Base-by-base conservation (phyloP, 2,113 vertebrate species). In the Grallaria varia region DNA sequence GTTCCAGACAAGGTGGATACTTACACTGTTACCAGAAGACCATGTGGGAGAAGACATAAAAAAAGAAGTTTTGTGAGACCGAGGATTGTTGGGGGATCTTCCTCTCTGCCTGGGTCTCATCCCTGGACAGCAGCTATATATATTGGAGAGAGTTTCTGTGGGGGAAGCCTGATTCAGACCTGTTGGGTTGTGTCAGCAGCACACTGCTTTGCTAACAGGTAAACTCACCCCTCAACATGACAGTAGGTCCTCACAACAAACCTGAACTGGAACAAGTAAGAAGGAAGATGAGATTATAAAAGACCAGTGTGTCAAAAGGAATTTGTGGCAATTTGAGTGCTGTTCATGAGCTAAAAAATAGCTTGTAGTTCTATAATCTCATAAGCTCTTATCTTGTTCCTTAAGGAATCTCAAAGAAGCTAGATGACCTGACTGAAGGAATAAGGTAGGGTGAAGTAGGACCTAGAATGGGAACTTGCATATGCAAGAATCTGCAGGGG, bases 91-190 rank as follows among this genome's bases (percentile, higher is more conserved):
- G 99, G 99, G 0, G 99, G 99, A 23, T 98, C 87, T 7, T 97
- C 98, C 0, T 97, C 99, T 4, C 95, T 99, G 96, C 98, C 99
- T 1, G 99, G 99, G 23, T 98, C 98, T 63, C 98, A 99, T 88
- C 99, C 99, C 25, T 99, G 99, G 99, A 98, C 99, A 97, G 99
- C 98, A 8, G 98, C 98, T 63, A 96, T 99, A 96, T 99, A 99
- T 94, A 98, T 99, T 8, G 98, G 98, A n/a, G 39, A 97, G 14
- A 96, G 87, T 84, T 99, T 99, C 96, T 99, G 99, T 1, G 97
- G 98, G 0, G 99, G 99, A 37, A 99, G 97, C 37, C 98, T 99
- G 22, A 69, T 99, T n/a, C 97, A 98, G 63, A 98, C 99, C 23
- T 99, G 99, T 91, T 99, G 99, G 99, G 97, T 99, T 14, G 81